Evolutionary conservation across 2,888 invertebrate species (phyloP), one percentile per base, ranked within the genome.

Genomic region (Diplazon laetatorius): DNA sequence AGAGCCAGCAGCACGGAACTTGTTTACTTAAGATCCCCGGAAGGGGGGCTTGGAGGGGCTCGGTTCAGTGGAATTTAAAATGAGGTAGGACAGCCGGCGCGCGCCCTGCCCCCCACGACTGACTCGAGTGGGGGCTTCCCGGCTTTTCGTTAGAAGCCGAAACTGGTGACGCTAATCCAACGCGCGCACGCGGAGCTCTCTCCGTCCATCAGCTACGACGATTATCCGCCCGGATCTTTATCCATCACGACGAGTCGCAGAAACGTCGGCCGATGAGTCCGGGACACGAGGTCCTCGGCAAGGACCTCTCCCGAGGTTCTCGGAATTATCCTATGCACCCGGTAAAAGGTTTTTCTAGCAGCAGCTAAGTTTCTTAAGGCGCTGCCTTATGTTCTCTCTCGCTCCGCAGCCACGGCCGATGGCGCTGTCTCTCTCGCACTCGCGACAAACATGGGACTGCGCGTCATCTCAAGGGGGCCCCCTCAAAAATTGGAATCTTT

Each of bases 111-210:
- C 84, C 85, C 85, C 82, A 82, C 86, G 87, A 88, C 87, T 87
- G 82, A 85, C 76, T 82, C 76, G 73, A 69, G 71, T 60, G 69
- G 22, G 68, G 70, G 79, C 44, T n/a, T 76, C 69, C 57, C 62
- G 22, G 74, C 73, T 76, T 55, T 72, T 44, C 69, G 68, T 48
- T 71, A 68, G 73, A 80, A 60, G 82, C 80, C n/a, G n/a, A n/a
- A n/a, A 76, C 82, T 83, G 83, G 79, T 87, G 88, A 87, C 88
- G 84, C 87, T 89, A 89, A 89, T 89, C 88, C 78, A 85, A 87
- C 87, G 84, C 80, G 80, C 74, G 73, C 65, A 14, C 79, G 65
- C 81, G 55, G 68, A 39, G 39, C 62, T 63, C 18, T 9, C 16
- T n/a, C 18, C n/a, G n/a, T n/a, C n/a, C n/a, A n/a, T n/a, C n/a